These are phyloP conservation scores for Patella caerulea DNA, from an alignment of 2,888 invertebrate genomes.

Conservation along the genomic window DNA sequence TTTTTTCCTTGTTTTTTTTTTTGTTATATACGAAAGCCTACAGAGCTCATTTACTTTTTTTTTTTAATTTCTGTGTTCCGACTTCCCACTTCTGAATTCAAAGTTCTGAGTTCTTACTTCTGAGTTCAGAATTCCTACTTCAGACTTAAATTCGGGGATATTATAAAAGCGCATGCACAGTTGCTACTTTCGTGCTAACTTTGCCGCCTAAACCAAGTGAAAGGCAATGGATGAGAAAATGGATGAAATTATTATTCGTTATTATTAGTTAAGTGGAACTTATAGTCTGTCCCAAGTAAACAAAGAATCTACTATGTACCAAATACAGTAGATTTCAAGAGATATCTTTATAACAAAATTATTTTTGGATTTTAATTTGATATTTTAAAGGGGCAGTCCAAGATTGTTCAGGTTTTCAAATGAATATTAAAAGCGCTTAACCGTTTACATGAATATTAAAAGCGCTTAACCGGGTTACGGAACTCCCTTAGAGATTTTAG, in stretches of 20 bases:
- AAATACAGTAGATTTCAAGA: not conserved
- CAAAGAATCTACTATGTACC: not conserved
- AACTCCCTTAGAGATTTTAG: not conserved
- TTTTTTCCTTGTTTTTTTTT: too few species aligned
- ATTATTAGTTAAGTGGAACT: not conserved
- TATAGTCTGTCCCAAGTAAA: not conserved
- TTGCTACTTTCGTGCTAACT: slow-evolving; percentile 1
- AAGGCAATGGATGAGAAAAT: not conserved
- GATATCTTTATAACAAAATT: not conserved
- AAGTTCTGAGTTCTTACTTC: not conserved
- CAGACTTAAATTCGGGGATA: not conserved
- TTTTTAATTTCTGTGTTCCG: not conserved
- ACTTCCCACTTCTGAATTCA: not conserved
- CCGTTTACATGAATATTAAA: not conserved
- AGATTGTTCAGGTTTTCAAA: not conserved
- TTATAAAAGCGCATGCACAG: not conserved
- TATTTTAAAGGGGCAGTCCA: not conserved
- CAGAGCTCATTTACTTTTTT: slow-evolving; percentile 3
- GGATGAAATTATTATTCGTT: not conserved
- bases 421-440: not conserved
- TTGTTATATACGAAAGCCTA: not conserved
- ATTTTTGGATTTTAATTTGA: not conserved
- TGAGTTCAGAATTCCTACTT: slow-evolving; percentile 6
- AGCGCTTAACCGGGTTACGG: slow-evolving; percentile 1
- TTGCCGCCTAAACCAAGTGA: not conserved